phyloP scores from a whole-genome alignment of 2,797 vertebrate genomes.

The Darevskia nairensis region DNA sequence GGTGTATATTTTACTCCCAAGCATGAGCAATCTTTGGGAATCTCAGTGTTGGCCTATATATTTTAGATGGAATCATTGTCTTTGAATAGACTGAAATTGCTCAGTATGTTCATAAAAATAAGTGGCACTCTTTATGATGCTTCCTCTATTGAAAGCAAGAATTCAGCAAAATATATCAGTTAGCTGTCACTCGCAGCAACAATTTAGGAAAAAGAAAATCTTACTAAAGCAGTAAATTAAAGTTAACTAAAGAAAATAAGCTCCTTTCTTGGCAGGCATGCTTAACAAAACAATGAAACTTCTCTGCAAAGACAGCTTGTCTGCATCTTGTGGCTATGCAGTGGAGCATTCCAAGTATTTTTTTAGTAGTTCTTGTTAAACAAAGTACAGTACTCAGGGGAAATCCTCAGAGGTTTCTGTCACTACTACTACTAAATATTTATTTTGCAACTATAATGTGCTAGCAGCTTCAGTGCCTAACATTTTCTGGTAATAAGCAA shows the following conservation, averaged over 20 bases:
- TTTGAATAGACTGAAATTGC: background rate
- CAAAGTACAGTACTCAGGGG: slow-evolving; percentile 22
- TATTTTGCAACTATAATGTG: slow-evolving; percentile 29
- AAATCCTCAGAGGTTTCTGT: slow-evolving; percentile 22
- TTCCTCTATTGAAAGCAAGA: background rate
- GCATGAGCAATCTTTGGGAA: background rate
- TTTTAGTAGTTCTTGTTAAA: background rate
- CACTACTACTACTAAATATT: slow-evolving; percentile 40
- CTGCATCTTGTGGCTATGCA: slow-evolving; percentile 36
- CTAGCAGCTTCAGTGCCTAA: background rate
- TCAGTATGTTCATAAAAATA: background rate
- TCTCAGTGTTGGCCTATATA: background rate
- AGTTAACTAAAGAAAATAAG: slow-evolving; percentile 3
- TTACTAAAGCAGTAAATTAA: background rate
- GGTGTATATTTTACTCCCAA: background rate
- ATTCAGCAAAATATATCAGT: background rate
- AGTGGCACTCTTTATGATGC: background rate
- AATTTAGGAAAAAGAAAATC: background rate
- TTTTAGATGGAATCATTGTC: background rate
- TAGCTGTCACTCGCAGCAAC: background rate
- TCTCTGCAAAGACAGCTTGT: slow-evolving; percentile 22
- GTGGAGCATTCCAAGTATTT: slow-evolving; percentile 42
- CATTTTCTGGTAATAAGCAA: slow-evolving; percentile 11
- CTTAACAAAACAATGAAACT: slow-evolving; percentile 6
- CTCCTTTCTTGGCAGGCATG: slow-evolving; percentile 19